Evolutionary conservation across 2,797 vertebrate genomes (phyloP).

Genomic region (Urocyon cinereoargenteus): DNA sequence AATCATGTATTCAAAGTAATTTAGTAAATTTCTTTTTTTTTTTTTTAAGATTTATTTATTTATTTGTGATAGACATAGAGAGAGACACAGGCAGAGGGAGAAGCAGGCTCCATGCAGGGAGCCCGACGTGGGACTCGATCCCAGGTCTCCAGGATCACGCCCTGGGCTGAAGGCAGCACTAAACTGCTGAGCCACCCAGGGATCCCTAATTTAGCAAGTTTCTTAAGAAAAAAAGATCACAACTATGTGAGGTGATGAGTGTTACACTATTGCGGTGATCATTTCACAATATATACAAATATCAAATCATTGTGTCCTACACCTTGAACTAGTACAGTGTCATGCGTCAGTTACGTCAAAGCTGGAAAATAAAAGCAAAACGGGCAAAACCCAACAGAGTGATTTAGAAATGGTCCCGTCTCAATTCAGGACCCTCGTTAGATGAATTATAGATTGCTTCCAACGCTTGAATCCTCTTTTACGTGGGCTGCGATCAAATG

Average conservation of each 20-base stretch:
- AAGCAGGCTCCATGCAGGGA: too few species aligned
- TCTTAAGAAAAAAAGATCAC: background rate
- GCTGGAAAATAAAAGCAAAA: background rate
- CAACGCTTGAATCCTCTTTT: background rate
- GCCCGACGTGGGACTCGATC: too few species aligned
- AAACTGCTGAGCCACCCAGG: background rate
- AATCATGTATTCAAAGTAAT: background rate
- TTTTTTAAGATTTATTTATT: too few species aligned
- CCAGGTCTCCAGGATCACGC: too few species aligned
- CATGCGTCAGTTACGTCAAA: background rate
- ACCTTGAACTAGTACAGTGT: background rate
- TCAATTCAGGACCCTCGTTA: background rate
- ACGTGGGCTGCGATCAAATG: background rate
- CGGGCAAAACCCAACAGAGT: background rate
- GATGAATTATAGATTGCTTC: background rate
- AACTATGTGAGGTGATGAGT: background rate
- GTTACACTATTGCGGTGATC: background rate
- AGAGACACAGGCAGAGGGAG: too few species aligned
- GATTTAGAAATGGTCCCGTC: conserved; percentile 15
- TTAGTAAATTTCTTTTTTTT: background rate
- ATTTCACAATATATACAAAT: background rate
- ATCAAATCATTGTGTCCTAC: background rate
- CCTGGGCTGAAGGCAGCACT: too few species aligned
- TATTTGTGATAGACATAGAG: too few species aligned
- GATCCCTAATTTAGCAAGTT: background rate